Base-by-base conservation (phyloP, 2,797 vertebrate genomes). In the Pantherophis alleghaniensis region DNA sequence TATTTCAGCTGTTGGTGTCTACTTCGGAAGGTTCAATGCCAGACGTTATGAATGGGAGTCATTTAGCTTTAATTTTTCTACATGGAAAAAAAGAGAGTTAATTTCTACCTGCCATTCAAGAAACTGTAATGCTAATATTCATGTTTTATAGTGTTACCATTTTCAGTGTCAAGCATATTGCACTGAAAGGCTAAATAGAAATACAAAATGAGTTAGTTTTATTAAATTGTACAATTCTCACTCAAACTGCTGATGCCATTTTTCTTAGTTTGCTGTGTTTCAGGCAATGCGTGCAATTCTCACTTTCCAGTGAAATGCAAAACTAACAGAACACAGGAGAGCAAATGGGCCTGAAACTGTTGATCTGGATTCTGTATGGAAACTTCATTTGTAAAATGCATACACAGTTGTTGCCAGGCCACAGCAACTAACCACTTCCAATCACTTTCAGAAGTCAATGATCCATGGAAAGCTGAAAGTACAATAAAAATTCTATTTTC, bases 51-150 rank as follows among this genome's bases (percentile, higher is more conserved):
- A 93, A 93, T 83, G 86, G 56, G 88, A 79, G 63, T 88, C 90
- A 91, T 57, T 93, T 93, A 79, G 86, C 63, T 66, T 91, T 93
- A 91, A 93, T 88, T 93, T 91, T 93, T 57, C 90, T 63, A 91
- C 88, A 91, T 88, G 86, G 32, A n/a, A 88, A 91, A 91, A 91
- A 91, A 90, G 56, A 93, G 90, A 91, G 6, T 51, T 91, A 93
- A 91, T 87, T 93, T 57, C 74, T 93, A 83, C 53, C 66, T 93
- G 90, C 66, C 92, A 88, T 51, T 26, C 37, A 63, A 7, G 86
- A 88, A 61, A 93, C 55, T 91, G 90, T 91, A 47, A 93, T 93
- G 90, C 90, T 91, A 93, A 93, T 93, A 57, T 7, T 83, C 56
- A 60, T 55, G 57, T 91, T 93, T 91, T 61, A 59, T 88, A 83